Conservation (phyloP, 2,113 vertebrate genomes). For the Hemiscyllium ocellatum region DNA sequence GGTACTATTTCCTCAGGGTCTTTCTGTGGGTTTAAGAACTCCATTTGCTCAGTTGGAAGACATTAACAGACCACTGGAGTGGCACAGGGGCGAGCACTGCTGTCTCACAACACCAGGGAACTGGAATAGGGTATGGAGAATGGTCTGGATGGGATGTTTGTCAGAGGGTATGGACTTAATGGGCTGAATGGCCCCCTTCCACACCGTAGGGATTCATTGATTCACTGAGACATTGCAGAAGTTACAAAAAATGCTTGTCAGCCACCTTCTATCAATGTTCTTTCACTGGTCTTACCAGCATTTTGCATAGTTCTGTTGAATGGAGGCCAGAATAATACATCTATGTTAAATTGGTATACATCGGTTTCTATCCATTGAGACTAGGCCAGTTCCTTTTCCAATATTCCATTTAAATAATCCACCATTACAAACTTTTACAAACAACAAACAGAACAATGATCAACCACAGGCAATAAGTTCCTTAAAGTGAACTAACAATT, state of each 20-base stretch:
- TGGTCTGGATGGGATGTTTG: too few species aligned
- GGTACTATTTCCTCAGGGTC: neutral
- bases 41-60: neutral
- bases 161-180: too few species aligned
- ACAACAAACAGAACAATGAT: neutral
- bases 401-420: neutral
- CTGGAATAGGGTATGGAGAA: too few species aligned
- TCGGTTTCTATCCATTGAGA: neutral
- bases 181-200: too few species aligned
- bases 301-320: constrained; percentile 5
- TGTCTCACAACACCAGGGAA: too few species aligned
- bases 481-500: neutral
- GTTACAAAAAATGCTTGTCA: neutral
- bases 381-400: neutral
- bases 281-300: neutral
- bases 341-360: neutral
- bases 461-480: neutral
- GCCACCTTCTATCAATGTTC: neutral
- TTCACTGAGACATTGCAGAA: neutral
- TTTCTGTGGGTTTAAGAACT: neutral
- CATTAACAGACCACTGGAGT: neutral
- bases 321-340: neutral
- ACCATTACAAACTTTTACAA: neutral
- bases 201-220: too few species aligned
- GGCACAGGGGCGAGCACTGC: too few species aligned